Percentiles rank a stretch among this genome's conserved stretches.
Evolutionary conservation across 2,113 vertebrate genomes (phyloP).

Genomic region (Serilophus lunatus): DNA sequence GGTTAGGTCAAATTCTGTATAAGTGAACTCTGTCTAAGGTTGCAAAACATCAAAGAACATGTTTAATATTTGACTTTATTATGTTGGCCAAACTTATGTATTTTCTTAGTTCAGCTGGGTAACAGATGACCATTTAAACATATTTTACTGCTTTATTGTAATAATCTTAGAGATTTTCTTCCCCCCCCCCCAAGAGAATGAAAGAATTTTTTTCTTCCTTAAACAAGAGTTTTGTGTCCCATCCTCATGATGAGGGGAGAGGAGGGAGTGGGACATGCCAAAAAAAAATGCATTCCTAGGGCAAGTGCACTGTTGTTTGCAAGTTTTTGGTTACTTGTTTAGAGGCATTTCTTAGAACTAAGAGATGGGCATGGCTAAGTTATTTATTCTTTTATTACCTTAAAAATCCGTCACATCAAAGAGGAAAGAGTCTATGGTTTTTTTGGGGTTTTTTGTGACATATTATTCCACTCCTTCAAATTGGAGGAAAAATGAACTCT

Average conservation of each 20-base stretch:
- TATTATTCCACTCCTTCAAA: neutral
- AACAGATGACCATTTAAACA: slow-evolving; percentile 11
- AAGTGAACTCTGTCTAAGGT: neutral
- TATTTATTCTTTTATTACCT: neutral
- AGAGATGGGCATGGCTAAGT: neutral
- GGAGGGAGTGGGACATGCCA: neutral
- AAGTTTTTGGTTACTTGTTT: neutral
- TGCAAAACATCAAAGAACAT: slow-evolving; percentile 18
- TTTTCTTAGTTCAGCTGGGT: slow-evolving; percentile 17
- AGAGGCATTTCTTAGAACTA: neutral
- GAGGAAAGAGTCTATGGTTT: accelerated
- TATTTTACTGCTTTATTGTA: neutral
- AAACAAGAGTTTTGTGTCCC: neutral
- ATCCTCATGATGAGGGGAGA: neutral
- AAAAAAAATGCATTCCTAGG: neutral
- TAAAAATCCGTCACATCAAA: neutral
- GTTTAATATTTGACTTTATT: neutral
- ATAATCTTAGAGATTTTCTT: neutral
- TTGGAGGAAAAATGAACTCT: neutral
- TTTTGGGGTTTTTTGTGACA: too few species aligned
- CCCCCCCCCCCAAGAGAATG: neutral
- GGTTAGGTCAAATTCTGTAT: neutral
- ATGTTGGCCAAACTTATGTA: neutral
- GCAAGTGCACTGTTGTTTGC: neutral
- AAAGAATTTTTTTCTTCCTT: neutral